phyloP scores from a whole-genome alignment of 2,888 invertebrate genomes.

The Argyra leucocephala region DNA sequence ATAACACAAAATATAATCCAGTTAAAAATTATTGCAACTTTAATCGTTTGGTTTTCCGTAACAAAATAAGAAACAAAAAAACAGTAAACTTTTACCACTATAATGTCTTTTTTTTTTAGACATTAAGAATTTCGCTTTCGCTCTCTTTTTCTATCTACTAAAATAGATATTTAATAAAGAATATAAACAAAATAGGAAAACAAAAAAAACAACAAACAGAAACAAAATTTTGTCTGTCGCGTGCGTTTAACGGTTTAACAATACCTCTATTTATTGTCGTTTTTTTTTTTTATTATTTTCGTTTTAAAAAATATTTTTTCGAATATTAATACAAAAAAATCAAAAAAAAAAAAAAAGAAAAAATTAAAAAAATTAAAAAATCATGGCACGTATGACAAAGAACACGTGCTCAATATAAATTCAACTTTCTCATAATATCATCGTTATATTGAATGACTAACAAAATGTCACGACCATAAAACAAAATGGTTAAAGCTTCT shows the following conservation, averaged over 20 bases:
- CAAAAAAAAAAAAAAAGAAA: background rate
- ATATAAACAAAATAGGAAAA: no score
- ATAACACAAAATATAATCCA: no score
- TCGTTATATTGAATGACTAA: background rate
- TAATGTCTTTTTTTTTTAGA: no score
- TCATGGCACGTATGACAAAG: background rate
- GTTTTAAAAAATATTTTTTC: background rate
- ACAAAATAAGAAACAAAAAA: no score
- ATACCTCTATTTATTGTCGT: background rate
- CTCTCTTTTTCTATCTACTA: no score
- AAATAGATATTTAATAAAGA: no score
- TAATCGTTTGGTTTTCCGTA: no score
- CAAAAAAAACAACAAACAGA: no score
- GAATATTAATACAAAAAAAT: background rate
- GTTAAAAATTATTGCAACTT: no score
- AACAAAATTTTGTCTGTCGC: conserved; percentile 1
- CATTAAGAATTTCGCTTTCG: no score
- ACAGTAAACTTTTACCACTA: no score
- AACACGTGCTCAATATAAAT: background rate
- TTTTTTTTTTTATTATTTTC: background rate
- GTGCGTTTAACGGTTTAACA: background rate
- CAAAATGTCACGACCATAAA: background rate
- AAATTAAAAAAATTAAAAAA: background rate
- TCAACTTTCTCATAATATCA: background rate
- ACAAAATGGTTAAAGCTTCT: background rate